Conservation (phyloP, 2,888 invertebrate genomes). For the Ceramica pisi region DNA sequence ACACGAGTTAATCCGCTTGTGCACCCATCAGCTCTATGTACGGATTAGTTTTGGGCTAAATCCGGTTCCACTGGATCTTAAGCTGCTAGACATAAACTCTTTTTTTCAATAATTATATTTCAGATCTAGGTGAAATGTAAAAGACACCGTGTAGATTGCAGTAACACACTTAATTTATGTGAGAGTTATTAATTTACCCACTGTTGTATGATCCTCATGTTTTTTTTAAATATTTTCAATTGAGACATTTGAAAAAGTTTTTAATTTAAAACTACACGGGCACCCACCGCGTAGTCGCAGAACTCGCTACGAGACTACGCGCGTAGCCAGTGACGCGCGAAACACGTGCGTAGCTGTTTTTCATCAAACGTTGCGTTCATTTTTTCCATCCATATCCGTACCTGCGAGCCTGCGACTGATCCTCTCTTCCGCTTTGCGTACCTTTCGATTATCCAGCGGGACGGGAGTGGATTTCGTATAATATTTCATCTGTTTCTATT, state of each 20-base stretch:
- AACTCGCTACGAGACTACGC: slow-evolving; percentile 54
- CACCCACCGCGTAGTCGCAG: slow-evolving; percentile 48
- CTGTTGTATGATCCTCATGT: neutral
- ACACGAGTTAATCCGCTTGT: slow-evolving; percentile 59
- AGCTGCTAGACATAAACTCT: slow-evolving; percentile 5
- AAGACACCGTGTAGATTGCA: neutral
- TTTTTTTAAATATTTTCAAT: slow-evolving; percentile 29
- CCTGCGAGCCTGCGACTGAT: slow-evolving; percentile 71
- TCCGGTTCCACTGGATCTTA: slow-evolving; percentile 28
- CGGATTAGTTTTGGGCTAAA: slow-evolving; percentile 41
- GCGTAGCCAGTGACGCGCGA: slow-evolving; percentile 72
- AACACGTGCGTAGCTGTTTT: slow-evolving; percentile 71
- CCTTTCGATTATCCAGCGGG: slow-evolving; percentile 73
- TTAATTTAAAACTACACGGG: slow-evolving; percentile 53
- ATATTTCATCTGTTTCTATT: slow-evolving; percentile 70
- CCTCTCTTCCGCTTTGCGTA: slow-evolving; percentile 70
- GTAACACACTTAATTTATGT: neutral
- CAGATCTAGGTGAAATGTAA: neutral
- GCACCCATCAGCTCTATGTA: slow-evolving; percentile 51
- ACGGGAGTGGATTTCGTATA: slow-evolving; percentile 70
- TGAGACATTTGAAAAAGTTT: slow-evolving; percentile 38
- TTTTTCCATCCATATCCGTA: slow-evolving; percentile 67
- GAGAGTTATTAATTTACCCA: neutral
- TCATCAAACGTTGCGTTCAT: slow-evolving; percentile 74
- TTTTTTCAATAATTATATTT: neutral